Evolutionary conservation across 2,888 invertebrate species (phyloP).

Genomic region (Morpho deidamia): DNA sequence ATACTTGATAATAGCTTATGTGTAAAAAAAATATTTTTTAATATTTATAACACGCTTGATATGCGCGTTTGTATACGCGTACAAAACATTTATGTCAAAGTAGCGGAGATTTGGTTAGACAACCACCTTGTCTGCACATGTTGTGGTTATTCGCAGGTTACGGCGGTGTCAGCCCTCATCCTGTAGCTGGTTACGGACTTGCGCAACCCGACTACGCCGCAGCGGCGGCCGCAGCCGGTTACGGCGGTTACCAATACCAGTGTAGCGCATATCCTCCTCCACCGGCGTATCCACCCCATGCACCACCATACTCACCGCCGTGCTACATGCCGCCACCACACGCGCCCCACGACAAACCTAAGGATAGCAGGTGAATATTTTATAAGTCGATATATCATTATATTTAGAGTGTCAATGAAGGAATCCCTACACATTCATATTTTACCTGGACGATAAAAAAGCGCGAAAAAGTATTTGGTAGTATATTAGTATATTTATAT

Average conservation of each 20-base stretch:
- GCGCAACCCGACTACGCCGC: slow-evolving; percentile 89
- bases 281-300: slow-evolving; percentile 81
- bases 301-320: slow-evolving; percentile 87
- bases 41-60: no score
- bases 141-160: slow-evolving; percentile 78
- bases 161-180: slow-evolving; percentile 90
- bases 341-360: slow-evolving; percentile 88
- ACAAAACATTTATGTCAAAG: no score
- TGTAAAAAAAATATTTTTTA: no score
- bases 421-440: no score
- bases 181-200: slow-evolving; percentile 86
- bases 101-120: no score
- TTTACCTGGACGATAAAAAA: no score
- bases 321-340: slow-evolving; percentile 94
- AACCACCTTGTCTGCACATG: no score
- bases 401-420: no score
- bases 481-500: no score
- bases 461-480: no score
- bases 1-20: no score
- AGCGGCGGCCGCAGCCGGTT: slow-evolving; percentile 82
- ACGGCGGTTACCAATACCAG: slow-evolving; percentile 79
- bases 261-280: slow-evolving; percentile 80
- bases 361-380: slow-evolving; percentile 84
- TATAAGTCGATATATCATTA: not conserved
- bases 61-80: no score